Conservation (phyloP, 2,113 vertebrate species). For the Mobula hypostoma region DNA sequence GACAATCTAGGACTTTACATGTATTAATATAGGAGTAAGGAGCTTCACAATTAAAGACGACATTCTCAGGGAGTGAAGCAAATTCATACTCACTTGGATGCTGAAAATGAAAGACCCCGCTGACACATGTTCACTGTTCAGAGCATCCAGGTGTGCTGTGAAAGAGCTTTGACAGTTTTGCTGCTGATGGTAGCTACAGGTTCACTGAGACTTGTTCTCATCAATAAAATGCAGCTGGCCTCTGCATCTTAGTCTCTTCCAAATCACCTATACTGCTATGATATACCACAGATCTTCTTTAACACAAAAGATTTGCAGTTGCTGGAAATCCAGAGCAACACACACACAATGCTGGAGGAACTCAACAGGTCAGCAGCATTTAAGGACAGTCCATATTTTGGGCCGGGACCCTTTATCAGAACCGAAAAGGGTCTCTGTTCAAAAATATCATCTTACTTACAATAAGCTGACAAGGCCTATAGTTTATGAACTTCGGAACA, state of each 20-base stretch:
- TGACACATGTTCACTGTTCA: not conserved
- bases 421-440: too few species aligned
- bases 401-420: too few species aligned
- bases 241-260: not conserved
- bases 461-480: too few species aligned
- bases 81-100: not conserved
- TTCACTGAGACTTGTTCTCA: not conserved
- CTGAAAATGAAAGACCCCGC: not conserved
- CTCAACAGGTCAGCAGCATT: too few species aligned
- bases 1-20: not conserved
- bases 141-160: not conserved
- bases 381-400: too few species aligned
- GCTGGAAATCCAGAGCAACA: too few species aligned
- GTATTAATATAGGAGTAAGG: not conserved
- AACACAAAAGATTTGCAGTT: too few species aligned
- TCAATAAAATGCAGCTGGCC: not conserved
- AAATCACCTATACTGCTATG: not conserved
- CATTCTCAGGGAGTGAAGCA: not conserved
- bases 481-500: too few species aligned
- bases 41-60: not conserved
- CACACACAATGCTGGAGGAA: too few species aligned
- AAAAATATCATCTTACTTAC: too few species aligned
- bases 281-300: not conserved
- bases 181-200: not conserved
- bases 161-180: not conserved